Percentiles rank a stretch among this genome's conserved stretches.
These are phyloP conservation scores for Vulpes lagopus DNA, from an alignment of 2,113 vertebrate genomes.

Conservation along the genomic window DNA sequence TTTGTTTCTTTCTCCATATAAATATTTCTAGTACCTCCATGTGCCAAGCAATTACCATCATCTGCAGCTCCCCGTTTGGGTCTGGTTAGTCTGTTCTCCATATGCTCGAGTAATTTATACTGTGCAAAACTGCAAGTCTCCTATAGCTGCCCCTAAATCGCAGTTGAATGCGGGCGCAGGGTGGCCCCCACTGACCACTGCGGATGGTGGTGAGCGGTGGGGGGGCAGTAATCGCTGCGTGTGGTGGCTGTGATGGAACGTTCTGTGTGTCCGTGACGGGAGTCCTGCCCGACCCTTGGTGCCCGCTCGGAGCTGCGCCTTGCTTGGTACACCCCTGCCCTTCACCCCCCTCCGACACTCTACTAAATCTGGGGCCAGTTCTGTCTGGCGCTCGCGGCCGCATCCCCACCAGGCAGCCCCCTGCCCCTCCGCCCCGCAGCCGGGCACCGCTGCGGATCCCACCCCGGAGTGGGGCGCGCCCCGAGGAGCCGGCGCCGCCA, in stretches of 20 bases:
- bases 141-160: neutral
- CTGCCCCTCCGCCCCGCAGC: neutral
- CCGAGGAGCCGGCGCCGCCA: neutral
- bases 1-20: neutral
- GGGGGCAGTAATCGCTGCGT: neutral
- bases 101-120: neutral
- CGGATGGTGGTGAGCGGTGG: neutral
- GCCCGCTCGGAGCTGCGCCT: neutral
- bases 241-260: neutral
- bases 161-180: neutral
- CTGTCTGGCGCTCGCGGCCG: neutral
- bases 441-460: neutral
- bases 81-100: neutral
- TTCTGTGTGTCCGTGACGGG: neutral
- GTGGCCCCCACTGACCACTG: neutral
- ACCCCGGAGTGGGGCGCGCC: neutral
- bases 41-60: neutral
- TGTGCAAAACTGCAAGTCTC: neutral
- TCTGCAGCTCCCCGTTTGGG: neutral
- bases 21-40: neutral
- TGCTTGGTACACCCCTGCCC: neutral
- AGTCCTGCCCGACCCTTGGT: neutral
- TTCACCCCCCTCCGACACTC: neutral
- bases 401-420: neutral
- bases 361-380: neutral